These are phyloP conservation scores for Drosophila burlai DNA, from an alignment of 1,140 invertebrate species.

Conservation along the genomic window DNA sequence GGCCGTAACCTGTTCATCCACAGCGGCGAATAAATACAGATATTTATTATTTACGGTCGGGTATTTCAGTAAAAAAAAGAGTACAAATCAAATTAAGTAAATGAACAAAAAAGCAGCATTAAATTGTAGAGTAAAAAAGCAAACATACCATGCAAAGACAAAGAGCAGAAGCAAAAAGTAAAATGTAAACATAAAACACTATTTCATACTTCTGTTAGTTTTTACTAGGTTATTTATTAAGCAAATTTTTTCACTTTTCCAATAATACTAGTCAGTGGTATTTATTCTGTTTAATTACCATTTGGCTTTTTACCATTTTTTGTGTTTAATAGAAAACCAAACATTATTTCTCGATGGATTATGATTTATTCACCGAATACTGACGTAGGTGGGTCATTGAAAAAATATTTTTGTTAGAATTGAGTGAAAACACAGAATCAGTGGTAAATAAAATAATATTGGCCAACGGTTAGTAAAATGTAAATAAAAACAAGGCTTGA, in stretches of 20 bases:
- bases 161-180: slow-evolving; percentile 8
- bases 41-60: slow-evolving; percentile 37
- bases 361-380: slow-evolving; percentile 33
- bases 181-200: slow-evolving; percentile 22
- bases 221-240: background rate
- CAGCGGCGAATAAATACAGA: slow-evolving; percentile 30
- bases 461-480: slow-evolving; percentile 33
- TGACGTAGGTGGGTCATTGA: slow-evolving; percentile 16
- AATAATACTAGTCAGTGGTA: slow-evolving; percentile 2
- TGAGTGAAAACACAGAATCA: slow-evolving; percentile 10
- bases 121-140: background rate
- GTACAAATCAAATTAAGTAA: slow-evolving; percentile 15
- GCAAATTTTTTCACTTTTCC: slow-evolving; percentile 16
- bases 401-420: slow-evolving; percentile 24
- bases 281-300: slow-evolving; percentile 30
- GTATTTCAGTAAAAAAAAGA: background rate
- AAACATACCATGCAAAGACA: slow-evolving; percentile 39
- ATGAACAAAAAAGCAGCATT: slow-evolving; percentile 12
- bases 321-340: slow-evolving; percentile 1
- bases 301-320: slow-evolving; percentile 14
- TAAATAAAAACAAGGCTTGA: slow-evolving; percentile 33
- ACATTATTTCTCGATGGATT: slow-evolving; percentile 13
- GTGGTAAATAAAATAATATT: slow-evolving; percentile 37
- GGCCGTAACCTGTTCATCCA: slow-evolving; percentile 92
- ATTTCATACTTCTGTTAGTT: slow-evolving; percentile 14